Evolutionary conservation across 2,113 vertebrate genomes (phyloP).

Genomic region (Callithrix jacchus): DNA sequence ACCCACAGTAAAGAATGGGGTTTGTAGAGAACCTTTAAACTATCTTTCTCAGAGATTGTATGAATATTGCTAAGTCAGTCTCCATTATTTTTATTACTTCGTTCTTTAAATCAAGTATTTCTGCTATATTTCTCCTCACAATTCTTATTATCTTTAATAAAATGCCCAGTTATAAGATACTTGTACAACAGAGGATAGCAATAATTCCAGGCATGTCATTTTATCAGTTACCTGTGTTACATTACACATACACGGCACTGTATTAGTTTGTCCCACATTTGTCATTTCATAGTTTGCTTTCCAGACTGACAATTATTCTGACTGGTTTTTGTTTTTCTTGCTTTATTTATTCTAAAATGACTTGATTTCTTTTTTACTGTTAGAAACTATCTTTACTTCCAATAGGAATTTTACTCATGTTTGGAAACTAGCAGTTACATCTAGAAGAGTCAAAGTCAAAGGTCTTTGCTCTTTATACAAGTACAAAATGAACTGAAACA

Average conservation of each 20-base stretch:
- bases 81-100: slow-evolving; percentile 34
- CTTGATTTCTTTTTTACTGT: not conserved
- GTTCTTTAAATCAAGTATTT: slow-evolving; percentile 48
- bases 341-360: not conserved
- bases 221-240: not conserved
- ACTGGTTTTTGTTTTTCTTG: not conserved
- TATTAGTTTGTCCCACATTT: not conserved
- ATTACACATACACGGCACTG: not conserved
- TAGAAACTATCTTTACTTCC: slow-evolving; percentile 20
- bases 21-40: slow-evolving; percentile 21
- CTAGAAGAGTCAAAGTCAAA: not conserved
- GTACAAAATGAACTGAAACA: not conserved
- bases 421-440: not conserved
- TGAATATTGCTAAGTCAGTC: not conserved
- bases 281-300: not conserved
- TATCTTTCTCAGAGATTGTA: not conserved
- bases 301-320: not conserved
- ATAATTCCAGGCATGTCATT: not conserved
- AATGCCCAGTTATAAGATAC: not conserved
- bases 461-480: not conserved
- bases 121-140: not conserved
- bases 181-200: not conserved
- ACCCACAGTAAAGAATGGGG: not conserved
- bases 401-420: not conserved
- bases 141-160: slow-evolving; percentile 43